Evolutionary conservation across 64 coral and sea anemone species (phyloP).

Genomic region (Montipora cactus): DNA sequence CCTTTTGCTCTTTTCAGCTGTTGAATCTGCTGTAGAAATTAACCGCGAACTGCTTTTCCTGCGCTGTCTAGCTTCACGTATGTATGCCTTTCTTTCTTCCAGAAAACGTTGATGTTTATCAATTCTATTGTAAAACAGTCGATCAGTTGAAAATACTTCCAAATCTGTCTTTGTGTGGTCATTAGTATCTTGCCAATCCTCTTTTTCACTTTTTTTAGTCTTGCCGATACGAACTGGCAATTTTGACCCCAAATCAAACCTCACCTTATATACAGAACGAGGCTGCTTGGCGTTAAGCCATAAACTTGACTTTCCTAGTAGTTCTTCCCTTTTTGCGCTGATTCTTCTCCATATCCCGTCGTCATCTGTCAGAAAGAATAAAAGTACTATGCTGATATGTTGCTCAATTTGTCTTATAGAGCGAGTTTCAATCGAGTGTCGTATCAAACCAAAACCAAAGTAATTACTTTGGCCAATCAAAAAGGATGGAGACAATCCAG

Average conservation of each 20-base stretch:
- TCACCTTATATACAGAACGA: slow-evolving; percentile 12
- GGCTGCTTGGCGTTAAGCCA: neutral
- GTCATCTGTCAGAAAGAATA: neutral
- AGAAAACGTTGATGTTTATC: neutral
- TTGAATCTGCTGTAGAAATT: neutral
- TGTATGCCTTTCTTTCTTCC: neutral
- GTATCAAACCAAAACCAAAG: no score
- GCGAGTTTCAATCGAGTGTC: no score
- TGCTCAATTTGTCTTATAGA: no score
- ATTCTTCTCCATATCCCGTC: slow-evolving; percentile 45
- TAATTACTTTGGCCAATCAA: no score
- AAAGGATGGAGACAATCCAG: no score
- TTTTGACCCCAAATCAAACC: slow-evolving; percentile 16
- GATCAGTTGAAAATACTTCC: neutral
- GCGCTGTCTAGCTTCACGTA: neutral
- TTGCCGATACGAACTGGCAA: neutral
- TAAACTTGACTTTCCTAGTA: slow-evolving; percentile 29
- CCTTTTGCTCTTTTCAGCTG: neutral
- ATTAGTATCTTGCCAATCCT: neutral
- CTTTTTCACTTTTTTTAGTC: neutral
- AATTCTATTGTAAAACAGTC: neutral
- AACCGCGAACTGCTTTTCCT: neutral
- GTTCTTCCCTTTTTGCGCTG: slow-evolving; percentile 24
- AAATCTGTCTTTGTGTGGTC: neutral
- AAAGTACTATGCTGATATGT: neutral